Conservation (phyloP, 2,113 vertebrate species). For the Centropus unirufus region DNA sequence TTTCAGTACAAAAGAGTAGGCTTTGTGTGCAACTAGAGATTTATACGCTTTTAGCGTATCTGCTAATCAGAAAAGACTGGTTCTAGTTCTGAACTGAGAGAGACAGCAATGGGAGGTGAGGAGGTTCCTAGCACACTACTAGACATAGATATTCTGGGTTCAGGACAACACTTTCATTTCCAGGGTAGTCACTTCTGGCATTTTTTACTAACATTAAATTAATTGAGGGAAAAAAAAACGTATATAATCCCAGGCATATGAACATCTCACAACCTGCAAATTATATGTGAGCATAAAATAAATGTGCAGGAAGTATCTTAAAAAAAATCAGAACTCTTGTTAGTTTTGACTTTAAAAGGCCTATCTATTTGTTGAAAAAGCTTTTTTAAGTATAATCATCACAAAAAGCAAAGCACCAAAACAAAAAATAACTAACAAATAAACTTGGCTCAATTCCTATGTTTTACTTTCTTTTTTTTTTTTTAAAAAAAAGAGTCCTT, state of each 20-base stretch:
- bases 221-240: fast-evolving
- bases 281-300: not conserved
- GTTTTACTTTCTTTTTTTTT: not conserved
- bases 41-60: not conserved
- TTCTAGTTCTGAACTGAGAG: not conserved
- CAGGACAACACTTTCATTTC: not conserved
- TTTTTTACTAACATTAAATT: not conserved
- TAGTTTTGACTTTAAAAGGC: not conserved
- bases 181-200: not conserved
- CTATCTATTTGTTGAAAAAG: not conserved
- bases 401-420: not conserved
- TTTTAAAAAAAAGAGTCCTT: not conserved
- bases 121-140: not conserved
- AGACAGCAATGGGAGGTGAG: not conserved
- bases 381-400: not conserved
- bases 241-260: not conserved
- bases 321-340: not conserved
- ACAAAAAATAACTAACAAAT: not conserved
- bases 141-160: not conserved
- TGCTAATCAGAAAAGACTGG: not conserved
- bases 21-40: not conserved
- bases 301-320: not conserved
- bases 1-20: not conserved
- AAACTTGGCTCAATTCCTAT: not conserved
- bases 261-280: not conserved